phyloP scores from a whole-genome alignment of 2,113 vertebrate genomes.

The Dermatemys mawii region DNA sequence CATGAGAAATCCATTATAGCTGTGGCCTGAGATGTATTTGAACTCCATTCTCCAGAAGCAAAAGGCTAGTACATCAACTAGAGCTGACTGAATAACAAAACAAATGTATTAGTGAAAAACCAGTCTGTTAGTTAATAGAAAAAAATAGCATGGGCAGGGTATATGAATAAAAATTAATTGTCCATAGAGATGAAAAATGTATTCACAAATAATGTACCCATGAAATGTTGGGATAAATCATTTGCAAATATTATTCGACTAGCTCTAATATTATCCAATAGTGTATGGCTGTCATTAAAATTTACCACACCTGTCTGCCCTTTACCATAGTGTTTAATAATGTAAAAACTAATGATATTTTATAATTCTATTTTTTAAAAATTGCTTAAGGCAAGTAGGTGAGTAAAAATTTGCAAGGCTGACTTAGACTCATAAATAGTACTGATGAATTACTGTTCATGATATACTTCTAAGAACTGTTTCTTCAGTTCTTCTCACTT shows the following conservation, averaged over 20 bases:
- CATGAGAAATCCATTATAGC: rapidly evolving
- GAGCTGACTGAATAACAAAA: not conserved
- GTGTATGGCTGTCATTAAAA: slow-evolving; percentile 19
- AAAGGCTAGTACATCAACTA: not conserved
- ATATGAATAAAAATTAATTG: not conserved
- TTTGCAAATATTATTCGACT: slow-evolving; percentile 15
- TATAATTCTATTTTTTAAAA: not conserved
- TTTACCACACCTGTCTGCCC: slow-evolving; percentile 26
- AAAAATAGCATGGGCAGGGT: not conserved
- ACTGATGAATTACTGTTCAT: slow-evolving; percentile 5
- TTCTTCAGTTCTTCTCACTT: slow-evolving; percentile 2
- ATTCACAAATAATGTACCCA: not conserved
- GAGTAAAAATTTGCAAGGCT: slow-evolving; percentile 30
- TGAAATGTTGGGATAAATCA: not conserved
- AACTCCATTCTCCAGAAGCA: not conserved
- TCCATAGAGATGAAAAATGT: not conserved
- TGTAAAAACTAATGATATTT: slow-evolving; percentile 28
- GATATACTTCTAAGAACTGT: slow-evolving; percentile 15
- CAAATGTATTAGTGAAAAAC: not conserved
- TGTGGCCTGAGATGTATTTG: not conserved
- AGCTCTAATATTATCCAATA: slow-evolving; percentile 10
- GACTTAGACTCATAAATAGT: slow-evolving; percentile 41
- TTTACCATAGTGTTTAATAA: slow-evolving; percentile 34
- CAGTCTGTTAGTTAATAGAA: not conserved
- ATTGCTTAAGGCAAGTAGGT: not conserved